phyloP scores from a whole-genome alignment of 2,888 invertebrate species.

The Ptychoptera contaminata region DNA sequence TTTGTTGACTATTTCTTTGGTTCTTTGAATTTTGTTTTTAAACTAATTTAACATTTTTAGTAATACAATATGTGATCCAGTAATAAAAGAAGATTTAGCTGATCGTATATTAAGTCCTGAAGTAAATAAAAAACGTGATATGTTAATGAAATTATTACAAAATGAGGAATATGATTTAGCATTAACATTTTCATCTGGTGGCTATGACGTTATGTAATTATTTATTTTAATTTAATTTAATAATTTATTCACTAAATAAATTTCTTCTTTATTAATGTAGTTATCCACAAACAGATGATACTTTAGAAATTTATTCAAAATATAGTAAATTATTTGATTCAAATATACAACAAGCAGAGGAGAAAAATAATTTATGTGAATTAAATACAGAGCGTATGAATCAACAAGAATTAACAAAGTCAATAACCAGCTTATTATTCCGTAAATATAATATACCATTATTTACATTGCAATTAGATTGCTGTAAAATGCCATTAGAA shows the following conservation, averaged over 20 bases:
- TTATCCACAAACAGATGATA: conserved; percentile 17
- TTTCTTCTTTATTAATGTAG: conserved; percentile 9
- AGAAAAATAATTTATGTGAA: conserved; percentile 13
- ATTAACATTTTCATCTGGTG: conserved; percentile 59
- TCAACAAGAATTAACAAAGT: conserved; percentile 26
- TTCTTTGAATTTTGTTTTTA: not conserved
- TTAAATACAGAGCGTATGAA: conserved; percentile 16
- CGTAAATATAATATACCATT: conserved; percentile 48
- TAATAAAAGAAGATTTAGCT: conserved; percentile 41
- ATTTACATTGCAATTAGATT: conserved; percentile 56
- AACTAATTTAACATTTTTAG: conserved; percentile 13
- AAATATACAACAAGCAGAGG: too few relatives aligned
- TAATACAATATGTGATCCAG: conserved; percentile 25
- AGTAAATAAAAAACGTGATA: conserved; percentile 17
- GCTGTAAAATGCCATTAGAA: conserved; percentile 67
- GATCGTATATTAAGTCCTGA: conserved; percentile 38
- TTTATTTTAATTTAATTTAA: not conserved
- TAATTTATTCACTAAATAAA: not conserved
- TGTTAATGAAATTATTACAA: conserved; percentile 47
- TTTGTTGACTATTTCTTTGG: not conserved
- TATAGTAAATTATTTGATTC: conserved; percentile 1
- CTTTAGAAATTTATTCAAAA: conserved; percentile 18
- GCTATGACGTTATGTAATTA: conserved; percentile 42
- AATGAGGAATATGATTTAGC: conserved; percentile 54
- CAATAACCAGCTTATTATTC: conserved; percentile 41